Evolutionary conservation across 2,113 vertebrate genomes (phyloP).

Genomic region (Chrysochloris asiatica): DNA sequence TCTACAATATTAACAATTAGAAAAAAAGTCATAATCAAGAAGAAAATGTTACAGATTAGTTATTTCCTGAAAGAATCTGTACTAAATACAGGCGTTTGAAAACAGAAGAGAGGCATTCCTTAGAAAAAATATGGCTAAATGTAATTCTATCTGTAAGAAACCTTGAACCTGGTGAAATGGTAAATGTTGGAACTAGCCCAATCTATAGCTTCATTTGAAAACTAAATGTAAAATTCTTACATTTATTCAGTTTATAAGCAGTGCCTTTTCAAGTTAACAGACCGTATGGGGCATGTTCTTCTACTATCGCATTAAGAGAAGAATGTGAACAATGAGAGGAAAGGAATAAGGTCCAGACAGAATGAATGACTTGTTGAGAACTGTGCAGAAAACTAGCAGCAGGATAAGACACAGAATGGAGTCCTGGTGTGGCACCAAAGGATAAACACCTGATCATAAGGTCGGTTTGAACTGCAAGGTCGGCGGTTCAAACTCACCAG

Average conservation of each 20-base stretch:
- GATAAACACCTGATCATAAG: no score
- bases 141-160: slow-evolving; percentile 4
- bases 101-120: not conserved
- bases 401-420: not conserved
- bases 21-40: not conserved
- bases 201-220: not conserved
- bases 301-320: not conserved
- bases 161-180: not conserved
- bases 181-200: not conserved
- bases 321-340: not conserved
- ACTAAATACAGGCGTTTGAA: not conserved
- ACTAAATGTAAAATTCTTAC: not conserved
- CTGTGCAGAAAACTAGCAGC: not conserved
- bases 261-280: not conserved
- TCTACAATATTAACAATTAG: slow-evolving; percentile 23
- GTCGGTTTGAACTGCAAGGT: no score
- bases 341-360: not conserved
- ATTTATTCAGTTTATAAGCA: not conserved
- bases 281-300: not conserved
- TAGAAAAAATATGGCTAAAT: not conserved
- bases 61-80: slow-evolving; percentile 11
- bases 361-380: not conserved
- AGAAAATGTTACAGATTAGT: not conserved
- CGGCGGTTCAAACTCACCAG: no score
- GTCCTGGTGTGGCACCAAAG: no score